A percentile compares a stretch with the other conserved stretches of the same genome.
Evolutionary conservation across 2,113 vertebrate species (phyloP).

Genomic region (Protobothrops flavoviridis): DNA sequence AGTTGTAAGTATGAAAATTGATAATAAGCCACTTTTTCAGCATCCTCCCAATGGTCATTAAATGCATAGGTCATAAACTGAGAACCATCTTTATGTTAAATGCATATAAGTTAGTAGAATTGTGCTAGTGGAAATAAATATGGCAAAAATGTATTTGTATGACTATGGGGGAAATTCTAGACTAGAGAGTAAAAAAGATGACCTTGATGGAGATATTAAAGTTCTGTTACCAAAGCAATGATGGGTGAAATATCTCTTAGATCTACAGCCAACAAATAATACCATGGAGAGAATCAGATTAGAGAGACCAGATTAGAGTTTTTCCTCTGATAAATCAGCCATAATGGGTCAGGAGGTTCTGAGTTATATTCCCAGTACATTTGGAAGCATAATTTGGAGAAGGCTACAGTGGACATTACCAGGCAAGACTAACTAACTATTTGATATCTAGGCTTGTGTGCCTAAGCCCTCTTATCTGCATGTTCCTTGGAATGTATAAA

Average conservation of each 20-base stretch:
- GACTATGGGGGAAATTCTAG: background rate
- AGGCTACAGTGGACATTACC: background rate
- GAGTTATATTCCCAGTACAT: no score
- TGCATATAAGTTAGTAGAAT: background rate
- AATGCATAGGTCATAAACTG: no score
- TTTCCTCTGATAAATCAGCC: no score
- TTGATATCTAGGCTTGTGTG: background rate
- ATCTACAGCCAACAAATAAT: background rate
- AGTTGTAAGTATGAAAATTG: no score
- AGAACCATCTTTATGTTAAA: background rate
- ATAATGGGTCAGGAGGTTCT: no score
- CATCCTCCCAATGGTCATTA: no score
- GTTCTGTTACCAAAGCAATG: background rate
- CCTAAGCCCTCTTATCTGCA: background rate
- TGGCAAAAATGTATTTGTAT: background rate
- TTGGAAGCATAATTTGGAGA: background rate
- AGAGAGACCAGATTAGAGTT: no score
- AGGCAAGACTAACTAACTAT: background rate
- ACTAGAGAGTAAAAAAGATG: background rate
- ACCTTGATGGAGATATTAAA: background rate
- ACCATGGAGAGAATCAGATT: background rate
- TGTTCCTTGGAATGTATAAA: conserved; percentile 24
- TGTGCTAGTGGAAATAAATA: background rate
- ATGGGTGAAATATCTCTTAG: background rate
- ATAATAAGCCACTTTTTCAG: no score